A percentile compares a stretch with the other conserved stretches of the same genome.
phyloP scores from a whole-genome alignment of 2,888 invertebrate species.

The Leptopterna dolabrata region DNA sequence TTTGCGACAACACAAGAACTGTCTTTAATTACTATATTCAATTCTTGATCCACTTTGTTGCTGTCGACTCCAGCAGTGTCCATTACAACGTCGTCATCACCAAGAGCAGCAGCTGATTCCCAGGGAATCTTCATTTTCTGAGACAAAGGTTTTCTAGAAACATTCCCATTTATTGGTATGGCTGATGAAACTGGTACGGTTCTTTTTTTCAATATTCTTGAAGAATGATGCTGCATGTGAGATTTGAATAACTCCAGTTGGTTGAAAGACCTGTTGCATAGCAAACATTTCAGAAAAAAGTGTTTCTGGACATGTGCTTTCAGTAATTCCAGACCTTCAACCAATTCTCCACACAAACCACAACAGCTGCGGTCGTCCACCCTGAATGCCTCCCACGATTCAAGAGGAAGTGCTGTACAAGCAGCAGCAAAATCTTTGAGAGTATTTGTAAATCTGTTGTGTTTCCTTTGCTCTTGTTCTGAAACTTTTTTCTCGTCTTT shows the following conservation, averaged over 20 bases:
- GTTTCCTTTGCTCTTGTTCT: too few species aligned
- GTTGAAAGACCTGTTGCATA: neutral
- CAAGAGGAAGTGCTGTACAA: neutral
- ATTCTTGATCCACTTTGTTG: too few species aligned
- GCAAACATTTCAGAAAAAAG: neutral
- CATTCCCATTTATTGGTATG: too few species aligned
- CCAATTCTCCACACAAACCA: neutral
- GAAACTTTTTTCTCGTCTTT: too few species aligned
- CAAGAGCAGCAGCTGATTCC: too few species aligned
- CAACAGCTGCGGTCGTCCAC: neutral
- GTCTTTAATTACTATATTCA: too few species aligned
- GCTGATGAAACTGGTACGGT: too few species aligned
- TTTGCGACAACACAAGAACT: too few species aligned
- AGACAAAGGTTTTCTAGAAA: too few species aligned
- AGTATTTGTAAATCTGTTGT: neutral
- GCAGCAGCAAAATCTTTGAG: neutral
- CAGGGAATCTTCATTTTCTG: too few species aligned
- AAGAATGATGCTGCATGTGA: neutral
- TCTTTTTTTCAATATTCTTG: neutral
- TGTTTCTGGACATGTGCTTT: neutral
- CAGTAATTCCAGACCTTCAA: neutral
- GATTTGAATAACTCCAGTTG: neutral
- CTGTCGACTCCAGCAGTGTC: too few species aligned
- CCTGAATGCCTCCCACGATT: neutral
- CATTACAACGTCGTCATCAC: too few species aligned